Base-by-base conservation (phyloP, 2,888 invertebrate genomes). In the Ethmia dodecea region DNA sequence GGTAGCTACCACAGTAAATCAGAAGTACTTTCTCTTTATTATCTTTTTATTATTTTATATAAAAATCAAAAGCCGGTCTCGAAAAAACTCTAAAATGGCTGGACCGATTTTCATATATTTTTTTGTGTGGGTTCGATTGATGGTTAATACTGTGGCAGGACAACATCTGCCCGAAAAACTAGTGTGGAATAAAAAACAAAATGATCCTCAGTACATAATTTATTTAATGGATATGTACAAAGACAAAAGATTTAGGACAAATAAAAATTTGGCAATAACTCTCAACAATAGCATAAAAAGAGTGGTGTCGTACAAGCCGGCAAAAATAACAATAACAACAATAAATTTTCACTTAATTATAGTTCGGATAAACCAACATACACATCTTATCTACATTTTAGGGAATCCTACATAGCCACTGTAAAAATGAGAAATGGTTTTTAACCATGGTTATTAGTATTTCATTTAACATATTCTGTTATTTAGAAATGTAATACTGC, bases 141-240 rank as follows among this genome's bases (percentile, higher is more conserved):
- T n/a, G n/a, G n/a, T n/a, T n/a, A n/a, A n/a, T n/a, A n/a, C n/a
- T n/a, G n/a, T n/a, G n/a, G n/a, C n/a, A n/a, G n/a, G n/a, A n/a
- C n/a, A n/a, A n/a, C n/a, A n/a, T n/a, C n/a, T n/a, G n/a, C n/a
- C n/a, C n/a, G n/a, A n/a, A n/a, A n/a, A n/a, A n/a, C n/a, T n/a
- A n/a, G n/a, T n/a, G n/a, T n/a, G n/a, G n/a, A 72, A 66, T 56
- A 37, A 74, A 73, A 68, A 47, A 30, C 46, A 45, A 14, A 53
- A 41, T 43, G 42, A 66, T 66, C 54, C 68, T 83, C 70, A 56
- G 81, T 81, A 81, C 79, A 81, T 80, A 74, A 76, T 79, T 81
- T 81, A 80, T 80, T 83, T 68, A 78, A 73, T 78, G 77, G 81
- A 81, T 83, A 83, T 83, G 81, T 83, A 83, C 81, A 81, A 70